phyloP scores from a whole-genome alignment of 1,140 invertebrate species.

The Pantala flavescens region DNA sequence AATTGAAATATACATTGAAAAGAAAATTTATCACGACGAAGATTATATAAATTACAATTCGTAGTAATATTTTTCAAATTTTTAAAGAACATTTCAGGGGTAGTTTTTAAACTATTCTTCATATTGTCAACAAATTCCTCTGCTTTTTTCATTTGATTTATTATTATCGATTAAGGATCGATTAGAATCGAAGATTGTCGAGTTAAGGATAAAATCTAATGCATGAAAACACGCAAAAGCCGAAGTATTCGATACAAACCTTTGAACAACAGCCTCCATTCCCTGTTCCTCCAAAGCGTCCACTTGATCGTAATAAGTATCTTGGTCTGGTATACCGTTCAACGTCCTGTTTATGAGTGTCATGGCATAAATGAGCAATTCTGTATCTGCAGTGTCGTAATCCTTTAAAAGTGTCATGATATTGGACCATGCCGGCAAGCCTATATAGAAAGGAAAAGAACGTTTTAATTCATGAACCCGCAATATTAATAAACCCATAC shows the following conservation, averaged over 20 bases:
- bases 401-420: conserved; percentile 87
- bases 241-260: conserved; percentile 30
- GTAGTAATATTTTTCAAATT: too few relatives aligned
- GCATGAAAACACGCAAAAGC: too few relatives aligned
- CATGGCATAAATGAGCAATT: conserved; percentile 90
- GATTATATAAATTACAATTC: too few relatives aligned
- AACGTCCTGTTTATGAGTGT: conserved; percentile 94
- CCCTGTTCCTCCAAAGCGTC: conserved; percentile 93
- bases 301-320: conserved; percentile 96
- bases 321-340: conserved; percentile 91
- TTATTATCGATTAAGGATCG: too few relatives aligned
- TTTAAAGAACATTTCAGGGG: too few relatives aligned
- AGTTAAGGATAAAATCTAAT: too few relatives aligned
- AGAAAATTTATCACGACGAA: too few relatives aligned
- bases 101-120: too few relatives aligned
- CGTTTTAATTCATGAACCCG: conserved; percentile 14
- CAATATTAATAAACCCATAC: not conserved
- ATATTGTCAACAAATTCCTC: too few relatives aligned
- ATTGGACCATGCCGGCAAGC: conserved; percentile 61
- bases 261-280: conserved; percentile 83
- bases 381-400: conserved; percentile 88
- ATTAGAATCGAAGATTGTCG: too few relatives aligned
- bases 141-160: too few relatives aligned
- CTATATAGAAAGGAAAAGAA: conserved; percentile 32
- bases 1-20: too few relatives aligned